Conservation (phyloP, 1,140 invertebrate genomes). For the Spodoptera litura region DNA sequence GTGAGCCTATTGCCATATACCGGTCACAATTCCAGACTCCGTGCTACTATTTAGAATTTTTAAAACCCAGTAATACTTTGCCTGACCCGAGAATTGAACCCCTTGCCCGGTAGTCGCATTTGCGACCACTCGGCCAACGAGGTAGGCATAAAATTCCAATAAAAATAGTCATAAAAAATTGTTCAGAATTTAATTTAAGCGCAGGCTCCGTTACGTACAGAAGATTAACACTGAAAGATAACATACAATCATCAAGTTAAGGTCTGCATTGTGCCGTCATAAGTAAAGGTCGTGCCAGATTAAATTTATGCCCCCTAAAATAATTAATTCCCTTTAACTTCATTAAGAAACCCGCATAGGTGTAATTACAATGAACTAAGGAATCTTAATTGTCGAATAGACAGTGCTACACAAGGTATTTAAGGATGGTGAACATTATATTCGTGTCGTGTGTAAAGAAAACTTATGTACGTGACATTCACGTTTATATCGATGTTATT, state of each 20-base stretch:
- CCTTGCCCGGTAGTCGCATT: too few relatives aligned
- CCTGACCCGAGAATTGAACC: too few relatives aligned
- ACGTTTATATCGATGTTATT: too few relatives aligned
- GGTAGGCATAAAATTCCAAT: background rate
- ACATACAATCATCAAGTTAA: conserved; percentile 69
- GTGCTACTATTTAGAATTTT: too few relatives aligned
- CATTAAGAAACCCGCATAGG: conserved; percentile 85
- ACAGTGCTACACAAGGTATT: conserved; percentile 59
- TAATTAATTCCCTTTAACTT: conserved; percentile 85
- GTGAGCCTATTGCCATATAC: too few relatives aligned
- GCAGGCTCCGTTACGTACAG: background rate
- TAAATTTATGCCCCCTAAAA: conserved; percentile 84
- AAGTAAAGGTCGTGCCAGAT: conserved; percentile 78
- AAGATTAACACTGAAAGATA: conserved; percentile 61
- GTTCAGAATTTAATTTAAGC: conserved; percentile 1
- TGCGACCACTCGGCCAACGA: too few relatives aligned
- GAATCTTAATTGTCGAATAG: conserved; percentile 85
- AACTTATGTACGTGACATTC: too few relatives aligned
- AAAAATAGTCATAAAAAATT: background rate
- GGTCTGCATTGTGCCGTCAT: conserved; percentile 72
- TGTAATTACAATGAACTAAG: conserved; percentile 85
- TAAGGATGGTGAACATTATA: conserved; percentile 5
- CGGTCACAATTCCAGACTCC: too few relatives aligned
- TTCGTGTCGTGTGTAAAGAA: background rate
- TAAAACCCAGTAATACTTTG: too few relatives aligned